A percentile compares a stretch with the other conserved stretches of the same genome.
Conservation (phyloP, 2,797 vertebrate species). For the Philypnodon macrostomus region DNA sequence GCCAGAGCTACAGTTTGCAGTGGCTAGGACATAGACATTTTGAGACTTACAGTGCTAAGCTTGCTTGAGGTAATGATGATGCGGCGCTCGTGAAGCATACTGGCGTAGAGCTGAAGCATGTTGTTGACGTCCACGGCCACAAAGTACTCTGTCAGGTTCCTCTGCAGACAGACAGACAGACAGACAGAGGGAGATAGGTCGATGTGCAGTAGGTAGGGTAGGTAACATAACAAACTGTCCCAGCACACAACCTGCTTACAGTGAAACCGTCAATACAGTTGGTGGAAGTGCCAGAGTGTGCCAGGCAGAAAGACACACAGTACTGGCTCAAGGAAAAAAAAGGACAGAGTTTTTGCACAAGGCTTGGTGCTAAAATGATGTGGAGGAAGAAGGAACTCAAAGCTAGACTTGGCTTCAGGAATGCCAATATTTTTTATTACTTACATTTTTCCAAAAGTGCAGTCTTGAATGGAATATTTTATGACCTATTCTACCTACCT, state of each 20-base stretch:
- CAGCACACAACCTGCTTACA: conserved; percentile 37
- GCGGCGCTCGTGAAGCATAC: conserved; percentile 94
- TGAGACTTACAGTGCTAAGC: conserved; percentile 94
- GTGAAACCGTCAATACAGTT: conserved; percentile 34
- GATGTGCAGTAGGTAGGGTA: conserved; percentile 32
- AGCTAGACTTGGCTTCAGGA: too few relatives aligned
- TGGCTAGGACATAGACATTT: conserved; percentile 10
- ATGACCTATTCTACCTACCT: too few relatives aligned
- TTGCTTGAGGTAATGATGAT: conserved; percentile 97
- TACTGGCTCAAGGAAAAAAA: conserved; percentile 9
- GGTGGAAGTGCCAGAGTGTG: conserved; percentile 27
- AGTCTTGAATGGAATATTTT: not conserved
- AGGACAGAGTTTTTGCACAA: conserved; percentile 17
- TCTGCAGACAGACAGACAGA: conserved; percentile 75
- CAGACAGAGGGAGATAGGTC: conserved; percentile 40
- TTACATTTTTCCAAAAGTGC: not conserved
- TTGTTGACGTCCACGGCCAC: conserved; percentile 97
- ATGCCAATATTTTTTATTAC: conserved; percentile 2
- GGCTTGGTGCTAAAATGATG: conserved; percentile 11
- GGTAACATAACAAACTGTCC: conserved; percentile 59
- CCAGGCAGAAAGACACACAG: conserved; percentile 24
- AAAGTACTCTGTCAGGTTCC: conserved; percentile 98
- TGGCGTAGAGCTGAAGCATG: conserved; percentile 96
- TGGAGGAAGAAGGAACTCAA: not conserved
- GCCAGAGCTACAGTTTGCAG: not conserved